Conservation (phyloP, 2,888 invertebrate species). For the Spilarctia lutea region DNA sequence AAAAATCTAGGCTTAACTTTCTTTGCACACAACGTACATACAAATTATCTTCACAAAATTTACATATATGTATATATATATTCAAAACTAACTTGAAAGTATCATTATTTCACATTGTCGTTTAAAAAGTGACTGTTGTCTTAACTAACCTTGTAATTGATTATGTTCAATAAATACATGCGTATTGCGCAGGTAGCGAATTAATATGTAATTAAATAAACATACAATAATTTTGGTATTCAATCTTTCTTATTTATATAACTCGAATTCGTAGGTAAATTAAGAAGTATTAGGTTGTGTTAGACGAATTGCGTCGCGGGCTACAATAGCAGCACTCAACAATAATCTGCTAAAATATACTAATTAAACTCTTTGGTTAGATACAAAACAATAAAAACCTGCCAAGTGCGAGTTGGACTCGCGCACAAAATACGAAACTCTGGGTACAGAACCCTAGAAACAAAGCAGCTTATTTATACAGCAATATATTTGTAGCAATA, state of each 20-base stretch:
- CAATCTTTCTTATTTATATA: neutral
- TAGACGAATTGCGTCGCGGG: too few relatives aligned
- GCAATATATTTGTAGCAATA: neutral
- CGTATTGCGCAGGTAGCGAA: conserved; percentile 3
- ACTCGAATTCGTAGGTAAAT: neutral
- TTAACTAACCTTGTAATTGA: conserved; percentile 26
- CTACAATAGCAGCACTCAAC: too few relatives aligned
- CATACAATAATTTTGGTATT: neutral
- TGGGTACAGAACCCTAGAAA: neutral
- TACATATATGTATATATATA: neutral
- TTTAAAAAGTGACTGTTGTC: conserved; percentile 3
- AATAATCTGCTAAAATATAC: neutral
- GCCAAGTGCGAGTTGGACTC: too few relatives aligned
- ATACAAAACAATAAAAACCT: neutral
- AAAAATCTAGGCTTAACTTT: neutral
- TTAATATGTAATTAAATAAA: neutral
- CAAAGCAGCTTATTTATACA: neutral
- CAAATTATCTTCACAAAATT: neutral
- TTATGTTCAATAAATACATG: conserved; percentile 15
- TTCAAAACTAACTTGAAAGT: conserved; percentile 15
- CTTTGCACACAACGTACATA: neutral
- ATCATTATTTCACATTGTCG: conserved; percentile 9
- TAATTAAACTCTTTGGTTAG: neutral
- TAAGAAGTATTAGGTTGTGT: neutral
- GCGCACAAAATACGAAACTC: too few relatives aligned